phyloP scores from a whole-genome alignment of 2,113 vertebrate genomes.

The Ceyx melanurus region DNA sequence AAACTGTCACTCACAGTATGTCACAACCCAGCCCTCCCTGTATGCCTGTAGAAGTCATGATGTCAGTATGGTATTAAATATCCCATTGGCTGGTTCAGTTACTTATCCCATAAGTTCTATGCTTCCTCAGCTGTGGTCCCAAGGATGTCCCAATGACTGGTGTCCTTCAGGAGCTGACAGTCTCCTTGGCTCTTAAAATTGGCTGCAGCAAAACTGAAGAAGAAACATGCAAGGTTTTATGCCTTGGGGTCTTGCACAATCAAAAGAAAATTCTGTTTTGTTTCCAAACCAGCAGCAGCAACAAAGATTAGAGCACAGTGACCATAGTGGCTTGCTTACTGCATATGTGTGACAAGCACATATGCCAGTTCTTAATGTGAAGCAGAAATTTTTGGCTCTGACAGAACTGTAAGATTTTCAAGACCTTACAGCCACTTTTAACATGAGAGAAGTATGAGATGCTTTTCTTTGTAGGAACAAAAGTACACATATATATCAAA shows the following conservation, averaged over 20 bases:
- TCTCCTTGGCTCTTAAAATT: background rate
- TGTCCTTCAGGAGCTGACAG: background rate
- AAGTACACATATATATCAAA: background rate
- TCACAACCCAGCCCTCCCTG: too few relatives aligned
- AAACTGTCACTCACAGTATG: too few relatives aligned
- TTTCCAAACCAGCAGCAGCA: slow-evolving; percentile 31
- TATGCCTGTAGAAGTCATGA: too few relatives aligned
- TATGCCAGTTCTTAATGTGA: slow-evolving; percentile 26
- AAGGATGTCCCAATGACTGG: background rate
- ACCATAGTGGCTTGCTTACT: background rate
- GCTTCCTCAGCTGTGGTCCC: background rate
- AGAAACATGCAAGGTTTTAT: background rate
- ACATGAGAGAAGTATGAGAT: background rate
- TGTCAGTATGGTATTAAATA: too few relatives aligned
- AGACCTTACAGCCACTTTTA: background rate
- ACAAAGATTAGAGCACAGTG: slow-evolving; percentile 30
- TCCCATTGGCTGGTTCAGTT: too few relatives aligned
- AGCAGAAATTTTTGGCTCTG: slow-evolving; percentile 29
- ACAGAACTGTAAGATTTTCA: background rate
- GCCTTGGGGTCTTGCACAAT: background rate
- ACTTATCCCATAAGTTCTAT: too few relatives aligned
- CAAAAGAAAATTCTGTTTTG: background rate
- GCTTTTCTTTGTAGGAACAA: background rate
- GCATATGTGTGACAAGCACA: background rate
- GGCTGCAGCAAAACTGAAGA: background rate